A percentile compares a stretch with the other conserved stretches of the same genome.
Evolutionary conservation across 2,888 invertebrate species (phyloP).

Genomic region (Epinotia ramella): DNA sequence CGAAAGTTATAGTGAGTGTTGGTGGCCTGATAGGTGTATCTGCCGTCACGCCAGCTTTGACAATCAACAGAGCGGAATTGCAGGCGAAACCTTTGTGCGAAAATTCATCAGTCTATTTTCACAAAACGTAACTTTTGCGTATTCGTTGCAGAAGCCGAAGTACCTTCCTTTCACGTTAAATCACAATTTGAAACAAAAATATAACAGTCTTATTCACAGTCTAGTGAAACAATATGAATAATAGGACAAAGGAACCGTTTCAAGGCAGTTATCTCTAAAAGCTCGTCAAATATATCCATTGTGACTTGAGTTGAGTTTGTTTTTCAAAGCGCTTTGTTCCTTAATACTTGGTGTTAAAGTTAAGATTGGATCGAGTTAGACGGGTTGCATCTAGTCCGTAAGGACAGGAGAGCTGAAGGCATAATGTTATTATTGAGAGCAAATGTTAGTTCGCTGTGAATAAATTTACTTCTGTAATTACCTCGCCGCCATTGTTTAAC

Average conservation of each 20-base stretch:
- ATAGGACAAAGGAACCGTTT: constrained; percentile 77
- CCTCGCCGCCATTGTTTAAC: constrained; percentile 43
- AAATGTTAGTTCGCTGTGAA: constrained; percentile 54
- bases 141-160: background rate
- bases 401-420: constrained; percentile 23
- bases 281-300: constrained; percentile 74
- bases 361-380: constrained; percentile 33
- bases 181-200: constrained; percentile 62
- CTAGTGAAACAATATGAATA: constrained; percentile 72
- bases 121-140: constrained; percentile 31
- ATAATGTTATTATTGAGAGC: constrained; percentile 54
- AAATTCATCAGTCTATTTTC: constrained; percentile 23
- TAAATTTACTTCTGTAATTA: constrained; percentile 40
- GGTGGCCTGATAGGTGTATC: constrained; percentile 26
- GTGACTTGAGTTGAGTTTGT: constrained; percentile 51
- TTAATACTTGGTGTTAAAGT: constrained; percentile 53
- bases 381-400: constrained; percentile 48
- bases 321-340: constrained; percentile 52
- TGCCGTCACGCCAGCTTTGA: constrained; percentile 56
- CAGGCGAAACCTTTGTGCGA: constrained; percentile 49
- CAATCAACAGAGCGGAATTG: constrained; percentile 55
- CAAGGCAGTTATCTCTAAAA: constrained; percentile 77
- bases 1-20: constrained; percentile 30
- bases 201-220: constrained; percentile 61
- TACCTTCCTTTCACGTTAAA: constrained; percentile 46